Evolutionary conservation across 1,140 invertebrate species (phyloP).

Genomic region (Drosophila virilis): DNA sequence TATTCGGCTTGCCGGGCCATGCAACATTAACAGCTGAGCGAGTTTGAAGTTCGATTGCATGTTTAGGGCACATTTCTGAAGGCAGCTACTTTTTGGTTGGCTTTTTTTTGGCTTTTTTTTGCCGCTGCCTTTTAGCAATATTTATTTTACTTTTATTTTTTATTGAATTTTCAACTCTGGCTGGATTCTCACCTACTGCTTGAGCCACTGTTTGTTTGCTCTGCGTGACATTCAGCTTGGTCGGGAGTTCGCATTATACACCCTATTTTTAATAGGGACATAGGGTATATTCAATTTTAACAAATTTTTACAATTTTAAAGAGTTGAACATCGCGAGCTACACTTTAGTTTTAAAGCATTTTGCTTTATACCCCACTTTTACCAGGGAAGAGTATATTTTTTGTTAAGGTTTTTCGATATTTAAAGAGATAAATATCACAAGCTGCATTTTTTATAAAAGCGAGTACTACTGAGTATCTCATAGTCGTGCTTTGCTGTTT

Average conservation of each 20-base stretch:
- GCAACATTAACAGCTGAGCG: constrained; percentile 63
- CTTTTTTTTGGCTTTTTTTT: not conserved
- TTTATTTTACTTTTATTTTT: constrained; percentile 22
- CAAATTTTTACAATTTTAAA: not conserved
- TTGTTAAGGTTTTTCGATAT: no score
- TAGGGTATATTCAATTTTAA: not conserved
- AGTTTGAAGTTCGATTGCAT: constrained; percentile 63
- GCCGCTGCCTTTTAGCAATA: constrained; percentile 14
- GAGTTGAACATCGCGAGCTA: no score
- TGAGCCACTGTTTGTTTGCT: constrained; percentile 27
- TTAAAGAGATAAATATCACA: no score
- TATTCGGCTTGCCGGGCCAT: constrained; percentile 30
- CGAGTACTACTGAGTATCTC: constrained; percentile 6
- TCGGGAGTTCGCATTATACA: not conserved
- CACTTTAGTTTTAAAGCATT: no score
- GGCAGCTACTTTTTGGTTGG: not conserved
- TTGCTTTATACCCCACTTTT: no score
- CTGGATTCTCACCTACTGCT: constrained; percentile 31
- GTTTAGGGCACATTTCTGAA: constrained; percentile 50
- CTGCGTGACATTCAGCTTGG: constrained; percentile 34
- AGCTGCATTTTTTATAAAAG: no score
- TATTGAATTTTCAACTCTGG: constrained; percentile 42
- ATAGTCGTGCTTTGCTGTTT: not conserved
- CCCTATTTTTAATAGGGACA: not conserved
- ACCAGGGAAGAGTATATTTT: no score